A percentile compares a stretch with the other conserved stretches of the same genome.
Conservation (phyloP, 2,888 invertebrate species). For the Cephus spinipes region DNA sequence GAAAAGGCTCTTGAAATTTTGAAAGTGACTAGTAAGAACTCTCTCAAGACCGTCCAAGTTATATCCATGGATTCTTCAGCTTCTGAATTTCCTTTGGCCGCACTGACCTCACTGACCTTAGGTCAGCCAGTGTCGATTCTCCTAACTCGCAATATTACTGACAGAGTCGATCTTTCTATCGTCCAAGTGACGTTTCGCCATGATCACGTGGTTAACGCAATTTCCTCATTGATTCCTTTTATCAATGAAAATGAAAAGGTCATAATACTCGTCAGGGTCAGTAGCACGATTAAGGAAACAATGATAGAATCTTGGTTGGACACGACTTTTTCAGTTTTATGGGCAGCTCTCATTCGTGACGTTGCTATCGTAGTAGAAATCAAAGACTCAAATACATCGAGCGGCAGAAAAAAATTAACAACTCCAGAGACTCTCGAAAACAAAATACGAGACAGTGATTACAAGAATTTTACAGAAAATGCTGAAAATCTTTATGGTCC, state of each 20-base stretch:
- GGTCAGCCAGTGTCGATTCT: neutral
- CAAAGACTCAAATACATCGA: neutral
- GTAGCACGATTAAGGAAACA: neutral
- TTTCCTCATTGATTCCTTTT: neutral
- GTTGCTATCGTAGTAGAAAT: neutral
- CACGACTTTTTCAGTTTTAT: neutral
- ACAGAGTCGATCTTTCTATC: neutral
- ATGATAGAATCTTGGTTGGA: neutral
- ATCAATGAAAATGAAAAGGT: neutral
- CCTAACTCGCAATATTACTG: neutral
- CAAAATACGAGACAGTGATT: too few species aligned
- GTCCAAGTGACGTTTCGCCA: neutral
- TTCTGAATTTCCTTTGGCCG: neutral
- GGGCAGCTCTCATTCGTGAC: neutral
- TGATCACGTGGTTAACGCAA: neutral
- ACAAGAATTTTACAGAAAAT: too few species aligned
- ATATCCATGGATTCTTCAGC: neutral
- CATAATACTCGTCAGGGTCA: neutral
- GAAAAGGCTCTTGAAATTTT: neutral
- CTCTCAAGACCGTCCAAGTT: neutral
- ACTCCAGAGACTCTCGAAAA: too few species aligned
- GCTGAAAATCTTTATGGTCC: neutral
- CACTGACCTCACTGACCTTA: neutral
- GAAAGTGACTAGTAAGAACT: neutral
- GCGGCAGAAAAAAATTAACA: neutral